phyloP scores from a whole-genome alignment of 2,797 vertebrate species.

The Myotis pilosus region DNA sequence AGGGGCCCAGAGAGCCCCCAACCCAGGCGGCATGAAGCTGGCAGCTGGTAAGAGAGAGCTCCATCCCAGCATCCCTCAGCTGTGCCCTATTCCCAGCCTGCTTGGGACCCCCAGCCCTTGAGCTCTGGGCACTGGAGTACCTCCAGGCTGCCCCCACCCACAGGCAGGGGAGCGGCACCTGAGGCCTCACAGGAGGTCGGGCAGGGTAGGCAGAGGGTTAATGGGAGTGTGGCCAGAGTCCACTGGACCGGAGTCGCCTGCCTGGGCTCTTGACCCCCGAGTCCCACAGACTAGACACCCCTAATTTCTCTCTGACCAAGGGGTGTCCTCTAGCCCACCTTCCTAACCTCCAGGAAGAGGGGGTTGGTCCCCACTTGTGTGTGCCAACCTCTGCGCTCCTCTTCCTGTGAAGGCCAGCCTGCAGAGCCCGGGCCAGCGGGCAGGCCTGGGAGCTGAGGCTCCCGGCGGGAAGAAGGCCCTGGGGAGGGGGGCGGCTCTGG shows the following conservation, averaged over 20 bases:
- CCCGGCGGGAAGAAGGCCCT: not conserved
- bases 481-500: not conserved
- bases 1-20: slow-evolving; percentile 64
- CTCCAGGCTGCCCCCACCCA: not conserved
- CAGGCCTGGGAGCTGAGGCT: not conserved
- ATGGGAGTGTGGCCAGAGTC: not conserved
- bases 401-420: not conserved
- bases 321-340: not conserved
- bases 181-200: not conserved
- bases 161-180: not conserved
- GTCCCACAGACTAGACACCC: not conserved
- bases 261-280: not conserved
- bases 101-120: not conserved
- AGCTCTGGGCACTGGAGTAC: not conserved
- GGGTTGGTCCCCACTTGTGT: not conserved
- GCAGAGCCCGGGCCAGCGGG: not conserved
- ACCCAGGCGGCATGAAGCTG: slow-evolving; percentile 57
- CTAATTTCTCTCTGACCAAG: not conserved
- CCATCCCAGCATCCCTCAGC: not conserved
- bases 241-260: not conserved
- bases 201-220: not conserved
- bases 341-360: not conserved
- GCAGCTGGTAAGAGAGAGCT: slow-evolving; percentile 76
- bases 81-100: not conserved
- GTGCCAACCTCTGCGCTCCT: not conserved